Evolutionary conservation across 2,113 vertebrate genomes (phyloP).

Genomic region (Haemorhous mexicanus): DNA sequence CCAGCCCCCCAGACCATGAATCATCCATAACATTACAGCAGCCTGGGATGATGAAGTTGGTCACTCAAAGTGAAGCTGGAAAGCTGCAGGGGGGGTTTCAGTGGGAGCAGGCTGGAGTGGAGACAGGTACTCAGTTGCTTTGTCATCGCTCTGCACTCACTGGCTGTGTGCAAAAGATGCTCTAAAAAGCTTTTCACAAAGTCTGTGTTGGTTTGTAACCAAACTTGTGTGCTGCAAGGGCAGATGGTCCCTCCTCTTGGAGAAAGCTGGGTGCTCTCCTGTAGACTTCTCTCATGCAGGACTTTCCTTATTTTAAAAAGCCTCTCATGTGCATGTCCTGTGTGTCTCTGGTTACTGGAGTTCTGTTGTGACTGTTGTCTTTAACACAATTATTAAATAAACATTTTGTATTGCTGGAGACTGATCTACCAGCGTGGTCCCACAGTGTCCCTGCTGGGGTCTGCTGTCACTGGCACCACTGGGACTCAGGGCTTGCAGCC

Average conservation of each 20-base stretch:
- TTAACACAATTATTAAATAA: background rate
- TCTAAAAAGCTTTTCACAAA: background rate
- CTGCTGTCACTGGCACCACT: background rate
- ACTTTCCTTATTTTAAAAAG: background rate
- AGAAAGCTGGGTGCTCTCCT: background rate
- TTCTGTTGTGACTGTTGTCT: background rate
- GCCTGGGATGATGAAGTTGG: background rate
- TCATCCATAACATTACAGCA: background rate
- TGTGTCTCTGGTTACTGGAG: background rate
- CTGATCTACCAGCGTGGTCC: rapidly evolving
- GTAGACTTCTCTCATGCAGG: background rate
- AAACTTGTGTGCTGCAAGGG: background rate
- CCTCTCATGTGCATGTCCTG: rapidly evolving
- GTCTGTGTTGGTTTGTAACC: background rate
- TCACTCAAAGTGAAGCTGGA: background rate
- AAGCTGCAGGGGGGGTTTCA: background rate
- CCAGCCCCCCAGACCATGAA: background rate
- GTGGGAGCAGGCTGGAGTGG: background rate
- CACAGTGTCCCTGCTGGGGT: background rate
- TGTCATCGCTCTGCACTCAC: background rate
- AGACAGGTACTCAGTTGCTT: background rate
- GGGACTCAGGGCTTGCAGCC: background rate
- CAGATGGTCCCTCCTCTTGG: rapidly evolving
- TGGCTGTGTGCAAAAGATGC: background rate
- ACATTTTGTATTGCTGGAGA: rapidly evolving